Conservation (phyloP, 2,888 invertebrate species). For the Arrhopalites spinosus region DNA sequence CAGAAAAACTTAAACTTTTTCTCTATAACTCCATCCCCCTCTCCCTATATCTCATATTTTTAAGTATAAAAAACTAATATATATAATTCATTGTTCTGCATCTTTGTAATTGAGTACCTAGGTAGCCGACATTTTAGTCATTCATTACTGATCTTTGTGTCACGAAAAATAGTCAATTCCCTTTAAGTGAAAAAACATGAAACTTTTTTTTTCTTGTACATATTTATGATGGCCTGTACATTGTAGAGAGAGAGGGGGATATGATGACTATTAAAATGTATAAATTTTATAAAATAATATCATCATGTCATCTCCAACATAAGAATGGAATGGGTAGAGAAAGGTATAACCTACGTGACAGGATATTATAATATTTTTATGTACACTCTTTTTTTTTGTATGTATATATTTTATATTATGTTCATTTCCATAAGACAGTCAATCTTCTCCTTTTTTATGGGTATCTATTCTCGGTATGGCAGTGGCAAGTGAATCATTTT, state of each 20-base stretch:
- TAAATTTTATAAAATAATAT: no score
- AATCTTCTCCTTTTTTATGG: background rate
- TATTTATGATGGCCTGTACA: no score
- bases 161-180: constrained; percentile 45
- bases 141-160: constrained; percentile 56
- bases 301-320: no score
- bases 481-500: constrained; percentile 14
- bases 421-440: constrained; percentile 7
- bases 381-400: background rate
- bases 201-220: background rate
- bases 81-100: constrained; percentile 43
- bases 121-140: constrained; percentile 55
- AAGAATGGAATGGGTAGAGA: no score
- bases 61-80: constrained; percentile 12
- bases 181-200: constrained; percentile 13
- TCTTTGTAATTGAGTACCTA: constrained; percentile 50
- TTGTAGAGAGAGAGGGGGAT: no score
- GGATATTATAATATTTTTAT: no score
- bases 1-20: background rate
- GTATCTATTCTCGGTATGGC: background rate
- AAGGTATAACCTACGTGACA: no score
- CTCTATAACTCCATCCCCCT: background rate
- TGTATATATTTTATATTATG: background rate
- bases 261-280: no score
- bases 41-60: background rate